Percentiles rank a stretch among this genome's conserved stretches.
Conservation (phyloP, 2,888 invertebrate genomes). For the Caenorhabditis sp. region DNA sequence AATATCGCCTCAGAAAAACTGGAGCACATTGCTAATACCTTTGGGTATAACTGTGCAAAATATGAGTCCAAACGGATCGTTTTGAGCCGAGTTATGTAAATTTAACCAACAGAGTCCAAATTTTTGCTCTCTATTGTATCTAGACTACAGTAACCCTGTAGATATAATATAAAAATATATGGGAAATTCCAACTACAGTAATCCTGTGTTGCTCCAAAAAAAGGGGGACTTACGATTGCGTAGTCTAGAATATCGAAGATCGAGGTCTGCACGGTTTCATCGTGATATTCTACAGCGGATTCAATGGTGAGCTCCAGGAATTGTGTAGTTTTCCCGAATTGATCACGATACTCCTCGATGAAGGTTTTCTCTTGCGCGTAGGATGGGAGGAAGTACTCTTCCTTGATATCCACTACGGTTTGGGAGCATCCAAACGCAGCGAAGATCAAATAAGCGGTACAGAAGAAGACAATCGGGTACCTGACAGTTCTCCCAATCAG, state of each 20-base stretch:
- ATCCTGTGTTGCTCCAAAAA: too few relatives aligned
- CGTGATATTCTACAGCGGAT: slow-evolving; percentile 47
- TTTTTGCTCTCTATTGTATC: too few relatives aligned
- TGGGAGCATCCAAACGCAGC: slow-evolving; percentile 58
- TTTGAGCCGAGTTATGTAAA: too few relatives aligned
- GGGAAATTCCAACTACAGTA: too few relatives aligned
- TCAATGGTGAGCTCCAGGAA: slow-evolving; percentile 47
- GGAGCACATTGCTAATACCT: too few relatives aligned
- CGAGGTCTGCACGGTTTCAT: slow-evolving; percentile 25
- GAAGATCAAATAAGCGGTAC: slow-evolving; percentile 60
- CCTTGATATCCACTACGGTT: slow-evolving; percentile 46
- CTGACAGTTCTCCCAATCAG: slow-evolving; percentile 39
- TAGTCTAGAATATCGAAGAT: slow-evolving; percentile 49
- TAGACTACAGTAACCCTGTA: too few relatives aligned
- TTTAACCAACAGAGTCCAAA: too few relatives aligned
- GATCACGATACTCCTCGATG: slow-evolving; percentile 51
- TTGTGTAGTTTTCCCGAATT: slow-evolving; percentile 51
- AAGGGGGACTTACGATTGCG: slow-evolving; percentile 42
- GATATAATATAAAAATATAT: too few relatives aligned
- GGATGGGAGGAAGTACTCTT: slow-evolving; percentile 59
- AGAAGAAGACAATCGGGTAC: slow-evolving; percentile 53
- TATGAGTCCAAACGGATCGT: too few relatives aligned
- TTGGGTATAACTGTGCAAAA: too few relatives aligned
- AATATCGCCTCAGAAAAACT: too few relatives aligned
- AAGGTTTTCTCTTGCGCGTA: slow-evolving; percentile 43